phyloP scores from a whole-genome alignment of 1,140 invertebrate species.

The Nasonia giraulti region DNA sequence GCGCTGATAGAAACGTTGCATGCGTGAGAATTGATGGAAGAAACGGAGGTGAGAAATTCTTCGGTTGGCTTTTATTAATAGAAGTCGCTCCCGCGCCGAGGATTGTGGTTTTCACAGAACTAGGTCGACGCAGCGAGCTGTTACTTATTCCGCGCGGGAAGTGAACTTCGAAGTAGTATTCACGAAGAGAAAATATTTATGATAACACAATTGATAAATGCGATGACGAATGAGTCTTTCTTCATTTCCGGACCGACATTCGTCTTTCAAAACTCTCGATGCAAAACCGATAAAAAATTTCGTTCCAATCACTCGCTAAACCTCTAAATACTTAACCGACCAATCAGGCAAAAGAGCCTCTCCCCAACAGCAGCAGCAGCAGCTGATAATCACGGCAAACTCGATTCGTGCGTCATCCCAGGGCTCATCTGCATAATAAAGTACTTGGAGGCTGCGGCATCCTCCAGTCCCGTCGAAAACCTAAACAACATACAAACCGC shows the following conservation, averaged over 20 bases:
- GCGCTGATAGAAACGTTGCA: constrained; percentile 27
- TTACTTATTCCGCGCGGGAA: too few relatives aligned
- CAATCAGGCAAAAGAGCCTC: neutral
- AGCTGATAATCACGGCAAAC: neutral
- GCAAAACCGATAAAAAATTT: too few relatives aligned
- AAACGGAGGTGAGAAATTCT: neutral
- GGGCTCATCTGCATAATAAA: constrained; percentile 20
- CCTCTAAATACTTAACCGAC: neutral
- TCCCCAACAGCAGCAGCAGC: neutral
- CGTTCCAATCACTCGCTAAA: neutral
- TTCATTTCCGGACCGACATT: too few relatives aligned
- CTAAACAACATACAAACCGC: constrained; percentile 15
- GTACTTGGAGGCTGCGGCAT: neutral
- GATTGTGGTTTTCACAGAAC: neutral
- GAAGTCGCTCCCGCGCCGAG: neutral
- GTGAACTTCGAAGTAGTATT: too few relatives aligned
- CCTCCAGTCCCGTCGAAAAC: neutral
- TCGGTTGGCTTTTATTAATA: neutral
- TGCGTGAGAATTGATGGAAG: constrained; percentile 18
- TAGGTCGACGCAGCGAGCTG: too few relatives aligned
- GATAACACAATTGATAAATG: too few relatives aligned
- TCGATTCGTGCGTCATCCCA: neutral
- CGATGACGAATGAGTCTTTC: too few relatives aligned
- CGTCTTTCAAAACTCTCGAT: too few relatives aligned
- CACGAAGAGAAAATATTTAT: too few relatives aligned